Conservation (phyloP, 2,888 invertebrate species). For the Eristalis tenax region DNA sequence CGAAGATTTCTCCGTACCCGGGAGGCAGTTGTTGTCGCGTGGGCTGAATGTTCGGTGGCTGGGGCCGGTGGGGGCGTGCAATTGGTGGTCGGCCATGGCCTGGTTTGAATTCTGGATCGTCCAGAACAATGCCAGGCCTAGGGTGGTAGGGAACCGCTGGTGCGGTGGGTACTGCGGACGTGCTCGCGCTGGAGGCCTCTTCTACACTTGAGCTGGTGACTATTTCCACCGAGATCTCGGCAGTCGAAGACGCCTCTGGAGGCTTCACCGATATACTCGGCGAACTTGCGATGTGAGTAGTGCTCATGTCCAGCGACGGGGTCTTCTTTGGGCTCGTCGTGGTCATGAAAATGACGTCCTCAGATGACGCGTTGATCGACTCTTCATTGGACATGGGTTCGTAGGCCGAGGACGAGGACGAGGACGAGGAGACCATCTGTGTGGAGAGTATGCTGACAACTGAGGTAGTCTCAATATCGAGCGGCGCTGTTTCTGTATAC, state of each 20-base stretch:
- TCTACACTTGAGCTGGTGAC: constrained; percentile 60
- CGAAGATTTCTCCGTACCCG: constrained; percentile 90
- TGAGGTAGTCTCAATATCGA: constrained; percentile 78
- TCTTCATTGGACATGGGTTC: constrained; percentile 78
- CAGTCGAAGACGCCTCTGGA: constrained; percentile 29
- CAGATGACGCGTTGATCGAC: constrained; percentile 77
- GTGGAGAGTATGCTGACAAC: constrained; percentile 75
- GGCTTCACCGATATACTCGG: constrained; percentile 65
- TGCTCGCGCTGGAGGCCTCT: constrained; percentile 26
- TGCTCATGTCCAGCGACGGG: constrained; percentile 75
- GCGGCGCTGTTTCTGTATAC: constrained; percentile 76
- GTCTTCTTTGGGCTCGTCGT: constrained; percentile 75
- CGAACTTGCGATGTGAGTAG: constrained; percentile 9
- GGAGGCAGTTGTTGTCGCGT: constrained; percentile 81
- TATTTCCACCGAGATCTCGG: constrained; percentile 25
- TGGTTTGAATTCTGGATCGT: constrained; percentile 91
- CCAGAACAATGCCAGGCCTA: constrained; percentile 92
- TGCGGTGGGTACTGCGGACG: constrained; percentile 70
- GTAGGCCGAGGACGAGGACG: constrained; percentile 74
- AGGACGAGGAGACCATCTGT: constrained; percentile 73
- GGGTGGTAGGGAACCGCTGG: constrained; percentile 85
- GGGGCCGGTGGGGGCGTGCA: constrained; percentile 75
- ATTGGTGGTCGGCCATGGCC: constrained; percentile 79
- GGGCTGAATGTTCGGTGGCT: constrained; percentile 79
- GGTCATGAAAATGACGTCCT: constrained; percentile 79